Percentiles rank a stretch among this genome's conserved stretches.
These are phyloP conservation scores for Parnassius orleans DNA, from an alignment of 2,888 invertebrate species.

Conservation along the genomic window DNA sequence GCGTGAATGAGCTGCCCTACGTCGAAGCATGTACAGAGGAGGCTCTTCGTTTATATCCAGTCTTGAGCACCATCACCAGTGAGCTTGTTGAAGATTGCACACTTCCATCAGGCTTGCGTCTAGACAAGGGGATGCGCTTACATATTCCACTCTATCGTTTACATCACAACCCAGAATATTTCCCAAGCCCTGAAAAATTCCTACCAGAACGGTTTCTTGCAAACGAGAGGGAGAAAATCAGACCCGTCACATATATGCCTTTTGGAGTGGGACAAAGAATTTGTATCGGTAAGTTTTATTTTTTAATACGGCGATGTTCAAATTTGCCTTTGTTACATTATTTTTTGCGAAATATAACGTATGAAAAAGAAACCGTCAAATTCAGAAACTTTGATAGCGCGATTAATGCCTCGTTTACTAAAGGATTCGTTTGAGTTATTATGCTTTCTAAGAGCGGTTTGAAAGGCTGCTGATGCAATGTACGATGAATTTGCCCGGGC, in stretches of 20 bases:
- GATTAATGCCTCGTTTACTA: no score
- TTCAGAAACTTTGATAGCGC: no score
- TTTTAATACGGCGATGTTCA: no score
- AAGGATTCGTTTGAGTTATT: no score
- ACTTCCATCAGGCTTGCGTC: conserved; percentile 46
- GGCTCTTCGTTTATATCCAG: conserved; percentile 55
- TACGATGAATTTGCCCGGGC: no score
- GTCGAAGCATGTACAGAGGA: conserved; percentile 53
- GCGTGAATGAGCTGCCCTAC: conserved; percentile 49
- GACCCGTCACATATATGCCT: conserved; percentile 55
- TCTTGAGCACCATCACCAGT: conserved; percentile 48
- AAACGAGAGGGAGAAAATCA: conserved; percentile 46
- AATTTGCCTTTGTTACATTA: no score
- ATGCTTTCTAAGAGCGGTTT: no score
- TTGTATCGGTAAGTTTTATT: conserved; percentile 52
- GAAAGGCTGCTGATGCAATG: no score
- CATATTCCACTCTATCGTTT: conserved; percentile 58
- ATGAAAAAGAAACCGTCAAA: no score
- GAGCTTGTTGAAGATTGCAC: conserved; percentile 56
- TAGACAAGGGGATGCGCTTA: conserved; percentile 54
- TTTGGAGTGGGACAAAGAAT: conserved; percentile 64
- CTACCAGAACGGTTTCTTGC: conserved; percentile 56
- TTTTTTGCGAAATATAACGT: no score
- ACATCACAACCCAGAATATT: conserved; percentile 52
- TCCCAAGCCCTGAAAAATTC: conserved; percentile 54